Conservation (phyloP, 2,113 vertebrate genomes). For the Dipodomys merriami region DNA sequence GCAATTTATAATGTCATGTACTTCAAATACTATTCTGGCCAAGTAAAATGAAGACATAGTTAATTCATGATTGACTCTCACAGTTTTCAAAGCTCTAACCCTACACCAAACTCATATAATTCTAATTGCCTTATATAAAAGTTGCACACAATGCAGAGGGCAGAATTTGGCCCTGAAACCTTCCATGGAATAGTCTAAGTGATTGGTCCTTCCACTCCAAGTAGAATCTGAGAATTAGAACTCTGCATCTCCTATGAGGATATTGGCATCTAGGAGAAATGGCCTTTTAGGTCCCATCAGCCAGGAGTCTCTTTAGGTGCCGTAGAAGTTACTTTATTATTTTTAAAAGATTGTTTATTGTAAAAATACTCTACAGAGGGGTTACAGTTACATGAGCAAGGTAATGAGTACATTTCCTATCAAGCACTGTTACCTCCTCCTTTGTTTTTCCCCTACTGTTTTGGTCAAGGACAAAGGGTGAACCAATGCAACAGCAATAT, state of each 20-base stretch:
- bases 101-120: conserved; percentile 61
- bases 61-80: conserved; percentile 70
- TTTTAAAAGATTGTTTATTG: too few relatives aligned
- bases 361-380: too few relatives aligned
- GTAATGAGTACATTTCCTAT: too few relatives aligned
- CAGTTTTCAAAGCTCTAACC: conserved; percentile 70
- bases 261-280: conserved; percentile 54
- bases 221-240: conserved; percentile 70
- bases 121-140: conserved; percentile 71
- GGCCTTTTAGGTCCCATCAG: conserved; percentile 37
- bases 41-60: conserved; percentile 65
- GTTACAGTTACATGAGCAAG: too few relatives aligned
- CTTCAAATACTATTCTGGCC: conserved; percentile 78
- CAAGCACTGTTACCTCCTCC: too few relatives aligned
- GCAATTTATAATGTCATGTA: conserved; percentile 73
- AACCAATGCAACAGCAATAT: too few relatives aligned
- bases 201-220: conserved; percentile 78
- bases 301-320: not conserved
- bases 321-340: not conserved
- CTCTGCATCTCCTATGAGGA: conserved; percentile 50
- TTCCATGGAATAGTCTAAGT: conserved; percentile 66
- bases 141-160: conserved; percentile 70
- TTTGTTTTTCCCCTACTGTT: too few relatives aligned
- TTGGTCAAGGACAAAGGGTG: too few relatives aligned
- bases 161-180: conserved; percentile 75